Percentiles rank a stretch among this genome's conserved stretches.
phyloP scores from a whole-genome alignment of 2,888 invertebrate genomes.

The Trissonchulus sp. region DNA sequence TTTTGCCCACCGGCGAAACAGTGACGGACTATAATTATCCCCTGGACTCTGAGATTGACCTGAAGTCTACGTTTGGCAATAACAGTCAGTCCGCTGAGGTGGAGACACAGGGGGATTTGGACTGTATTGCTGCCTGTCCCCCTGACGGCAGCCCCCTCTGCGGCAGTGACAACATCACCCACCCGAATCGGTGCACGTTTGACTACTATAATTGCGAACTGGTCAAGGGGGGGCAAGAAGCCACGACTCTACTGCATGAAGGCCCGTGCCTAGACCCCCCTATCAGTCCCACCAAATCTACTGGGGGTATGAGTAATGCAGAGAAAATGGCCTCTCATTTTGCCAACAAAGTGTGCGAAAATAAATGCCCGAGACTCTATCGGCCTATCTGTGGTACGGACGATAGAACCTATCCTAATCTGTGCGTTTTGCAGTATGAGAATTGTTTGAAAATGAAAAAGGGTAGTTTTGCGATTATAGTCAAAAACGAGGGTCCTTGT shows the following conservation, averaged over 20 bases:
- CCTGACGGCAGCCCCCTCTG: slow-evolving; percentile 16
- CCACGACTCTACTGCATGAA: not conserved
- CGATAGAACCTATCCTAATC: not conserved
- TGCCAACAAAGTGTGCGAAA: not conserved
- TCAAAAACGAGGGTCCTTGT: slow-evolving; percentile 13
- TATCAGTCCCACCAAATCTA: not conserved
- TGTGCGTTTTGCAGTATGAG: slow-evolving; percentile 18
- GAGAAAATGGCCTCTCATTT: too few relatives aligned
- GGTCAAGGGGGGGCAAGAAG: not conserved
- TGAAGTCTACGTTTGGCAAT: too few relatives aligned
- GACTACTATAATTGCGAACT: slow-evolving; percentile 21
- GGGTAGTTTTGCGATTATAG: slow-evolving; percentile 9
- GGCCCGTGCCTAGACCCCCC: not conserved
- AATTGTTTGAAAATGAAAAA: slow-evolving; percentile 4
- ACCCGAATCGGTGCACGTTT: slow-evolving; percentile 22
- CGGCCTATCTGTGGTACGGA: slow-evolving; percentile 21
- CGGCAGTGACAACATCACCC: slow-evolving; percentile 10
- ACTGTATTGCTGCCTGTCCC: not conserved
- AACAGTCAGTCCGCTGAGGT: too few relatives aligned
- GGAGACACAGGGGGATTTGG: not conserved
- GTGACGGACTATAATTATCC: not conserved
- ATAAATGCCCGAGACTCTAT: slow-evolving; percentile 6
- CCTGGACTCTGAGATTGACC: too few relatives aligned
- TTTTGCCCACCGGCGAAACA: not conserved
- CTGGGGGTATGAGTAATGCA: not conserved